phyloP scores from a whole-genome alignment of 2,797 vertebrate genomes.

The Enteromius afrohamiltoni region DNA sequence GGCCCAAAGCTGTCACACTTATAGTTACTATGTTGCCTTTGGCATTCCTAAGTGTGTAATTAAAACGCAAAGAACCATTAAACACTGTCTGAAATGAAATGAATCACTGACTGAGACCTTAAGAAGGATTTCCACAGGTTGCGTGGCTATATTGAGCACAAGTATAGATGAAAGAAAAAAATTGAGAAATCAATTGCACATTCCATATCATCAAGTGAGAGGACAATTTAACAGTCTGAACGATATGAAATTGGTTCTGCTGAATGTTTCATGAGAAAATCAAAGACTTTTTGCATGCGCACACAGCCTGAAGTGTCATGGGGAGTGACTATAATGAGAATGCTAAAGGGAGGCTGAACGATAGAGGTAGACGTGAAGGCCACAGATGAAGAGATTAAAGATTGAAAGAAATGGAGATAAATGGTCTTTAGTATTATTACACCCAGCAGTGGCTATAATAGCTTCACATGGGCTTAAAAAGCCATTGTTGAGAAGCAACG shows the following conservation, averaged over 20 bases:
- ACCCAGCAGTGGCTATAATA: background rate
- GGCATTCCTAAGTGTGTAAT: slow-evolving; percentile 15
- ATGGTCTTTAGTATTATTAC: slow-evolving; percentile 10
- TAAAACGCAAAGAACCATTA: slow-evolving; percentile 11
- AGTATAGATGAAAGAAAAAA: slow-evolving; percentile 28
- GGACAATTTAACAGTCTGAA: slow-evolving; percentile 32
- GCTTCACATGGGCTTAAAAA: background rate
- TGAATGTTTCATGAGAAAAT: slow-evolving; percentile 38
- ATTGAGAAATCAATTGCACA: slow-evolving; percentile 28
- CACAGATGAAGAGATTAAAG: background rate
- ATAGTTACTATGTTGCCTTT: slow-evolving; percentile 18
- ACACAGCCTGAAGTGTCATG: background rate
- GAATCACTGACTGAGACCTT: slow-evolving; percentile 32
- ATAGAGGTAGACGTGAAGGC: background rate
- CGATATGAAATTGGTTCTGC: slow-evolving; percentile 24
- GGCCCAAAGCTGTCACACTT: background rate
- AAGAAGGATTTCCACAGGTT: slow-evolving; percentile 6
- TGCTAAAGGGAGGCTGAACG: background rate
- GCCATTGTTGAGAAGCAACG: background rate
- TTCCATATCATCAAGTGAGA: slow-evolving; percentile 15
- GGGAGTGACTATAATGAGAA: slow-evolving; percentile 26
- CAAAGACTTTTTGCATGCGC: background rate
- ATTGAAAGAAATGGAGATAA: background rate
- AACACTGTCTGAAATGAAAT: slow-evolving; percentile 2
- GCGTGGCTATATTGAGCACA: slow-evolving; percentile 27